Conservation (phyloP, 37 sponge, comb jelly and placozoan species). For the Aplysina aerophoba region DNA sequence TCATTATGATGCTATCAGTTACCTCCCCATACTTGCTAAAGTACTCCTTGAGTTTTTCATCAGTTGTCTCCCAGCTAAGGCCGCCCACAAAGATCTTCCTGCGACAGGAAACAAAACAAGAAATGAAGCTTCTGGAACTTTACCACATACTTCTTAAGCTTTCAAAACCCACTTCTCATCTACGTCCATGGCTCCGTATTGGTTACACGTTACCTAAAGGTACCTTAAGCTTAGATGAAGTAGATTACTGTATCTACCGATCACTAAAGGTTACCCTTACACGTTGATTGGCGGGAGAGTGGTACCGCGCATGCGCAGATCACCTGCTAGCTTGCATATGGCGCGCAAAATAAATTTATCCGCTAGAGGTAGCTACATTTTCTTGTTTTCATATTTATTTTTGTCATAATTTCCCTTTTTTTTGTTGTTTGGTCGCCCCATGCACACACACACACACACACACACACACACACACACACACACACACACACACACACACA, state of each 20-base stretch:
- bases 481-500: too few relatives aligned
- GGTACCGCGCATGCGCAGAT: too few relatives aligned
- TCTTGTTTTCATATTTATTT: too few relatives aligned
- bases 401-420: too few relatives aligned
- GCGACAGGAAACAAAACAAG: not conserved
- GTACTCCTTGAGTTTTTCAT: constrained; percentile 54
- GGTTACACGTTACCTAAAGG: constrained; percentile 16
- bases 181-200: constrained; percentile 17
- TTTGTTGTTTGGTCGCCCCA: too few relatives aligned
- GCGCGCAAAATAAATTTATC: too few relatives aligned
- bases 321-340: too few relatives aligned
- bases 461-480: too few relatives aligned
- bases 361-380: too few relatives aligned
- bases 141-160: not conserved
- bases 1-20: constrained; percentile 61
- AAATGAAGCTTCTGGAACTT: not conserved
- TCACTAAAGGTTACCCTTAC: constrained; percentile 9
- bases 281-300: too few relatives aligned
- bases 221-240: constrained; percentile 27
- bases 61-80: constrained; percentile 68
- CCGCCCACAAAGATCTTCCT: constrained; percentile 80
- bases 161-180: not conserved
- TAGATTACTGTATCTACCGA: constrained; percentile 10
- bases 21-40: constrained; percentile 72
- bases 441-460: too few relatives aligned